Conservation (phyloP, 2,797 vertebrate genomes). For the Ataeniobius toweri region DNA sequence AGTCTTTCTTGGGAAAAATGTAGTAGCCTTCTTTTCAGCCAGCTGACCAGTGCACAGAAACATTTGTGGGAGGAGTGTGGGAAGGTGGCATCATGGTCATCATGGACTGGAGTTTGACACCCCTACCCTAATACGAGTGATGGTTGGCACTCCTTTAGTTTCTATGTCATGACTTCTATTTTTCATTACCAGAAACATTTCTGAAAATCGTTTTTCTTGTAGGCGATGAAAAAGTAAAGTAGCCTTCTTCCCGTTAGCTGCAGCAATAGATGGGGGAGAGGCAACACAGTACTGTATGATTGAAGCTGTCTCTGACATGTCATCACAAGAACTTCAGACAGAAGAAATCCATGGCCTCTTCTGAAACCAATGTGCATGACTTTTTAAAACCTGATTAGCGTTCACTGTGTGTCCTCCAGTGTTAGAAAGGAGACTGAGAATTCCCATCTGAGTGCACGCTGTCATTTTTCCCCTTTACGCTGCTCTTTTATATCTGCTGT, state of each 20-base stretch:
- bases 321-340: neutral
- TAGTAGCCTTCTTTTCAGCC: neutral
- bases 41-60: neutral
- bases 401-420: neutral
- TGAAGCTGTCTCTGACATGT: neutral
- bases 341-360: neutral
- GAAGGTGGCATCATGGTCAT: neutral
- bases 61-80: neutral
- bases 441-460: constrained; percentile 5
- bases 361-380: neutral
- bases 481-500: constrained; percentile 13
- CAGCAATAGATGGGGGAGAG: neutral
- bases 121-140: too few relatives aligned
- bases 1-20: neutral
- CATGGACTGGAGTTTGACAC: too few relatives aligned
- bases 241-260: neutral
- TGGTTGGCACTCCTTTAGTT: neutral
- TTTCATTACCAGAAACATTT: neutral
- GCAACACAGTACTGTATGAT: neutral
- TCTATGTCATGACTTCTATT: neutral
- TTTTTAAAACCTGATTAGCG: neutral
- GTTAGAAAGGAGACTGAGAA: neutral
- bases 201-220: neutral
- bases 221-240: neutral
- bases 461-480: constrained; percentile 29